Percentiles rank a stretch among this genome's conserved stretches.
phyloP scores from a whole-genome alignment of 2,888 invertebrate genomes.

The Pandemis cinnamomeana region DNA sequence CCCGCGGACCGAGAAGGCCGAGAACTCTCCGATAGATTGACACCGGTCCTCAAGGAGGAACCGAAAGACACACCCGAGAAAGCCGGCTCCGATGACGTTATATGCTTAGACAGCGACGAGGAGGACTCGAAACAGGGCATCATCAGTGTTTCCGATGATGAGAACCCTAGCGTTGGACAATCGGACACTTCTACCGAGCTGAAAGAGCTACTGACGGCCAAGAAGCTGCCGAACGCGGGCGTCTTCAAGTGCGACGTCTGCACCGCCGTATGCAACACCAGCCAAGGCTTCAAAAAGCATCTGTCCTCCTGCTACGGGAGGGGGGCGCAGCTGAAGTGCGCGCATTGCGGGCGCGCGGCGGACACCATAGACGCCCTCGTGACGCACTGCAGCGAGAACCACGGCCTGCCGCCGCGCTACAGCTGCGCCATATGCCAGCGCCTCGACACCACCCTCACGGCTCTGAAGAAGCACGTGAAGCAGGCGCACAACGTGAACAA shows the following conservation, averaged over 20 bases:
- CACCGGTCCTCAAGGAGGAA: constrained; percentile 57
- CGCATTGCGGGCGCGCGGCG: constrained; percentile 45
- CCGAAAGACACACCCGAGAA: constrained; percentile 44
- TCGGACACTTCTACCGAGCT: constrained; percentile 5
- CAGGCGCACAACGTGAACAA: neutral
- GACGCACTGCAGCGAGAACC: constrained; percentile 55
- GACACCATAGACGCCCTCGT: constrained; percentile 47
- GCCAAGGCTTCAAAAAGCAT: constrained; percentile 60
- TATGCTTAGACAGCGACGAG: constrained; percentile 75
- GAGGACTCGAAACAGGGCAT: constrained; percentile 54
- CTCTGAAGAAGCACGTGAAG: constrained; percentile 52
- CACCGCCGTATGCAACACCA: constrained; percentile 44
- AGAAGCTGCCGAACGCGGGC: constrained; percentile 25
- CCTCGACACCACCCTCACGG: constrained; percentile 39
- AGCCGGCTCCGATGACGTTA: constrained; percentile 51
- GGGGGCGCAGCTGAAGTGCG: constrained; percentile 46
- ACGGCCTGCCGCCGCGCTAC: constrained; percentile 38
- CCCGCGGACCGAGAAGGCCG: constrained; percentile 22
- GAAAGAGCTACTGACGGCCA: neutral
- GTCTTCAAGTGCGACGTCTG: constrained; percentile 65
- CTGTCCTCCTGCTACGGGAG: constrained; percentile 45
- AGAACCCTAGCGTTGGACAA: constrained; percentile 31
- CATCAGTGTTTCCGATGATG: constrained; percentile 60
- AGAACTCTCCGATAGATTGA: constrained; percentile 35
- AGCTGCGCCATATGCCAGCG: constrained; percentile 55